These are phyloP conservation scores for Alethe castanea DNA, from an alignment of 2,113 vertebrate species.

Conservation along the genomic window DNA sequence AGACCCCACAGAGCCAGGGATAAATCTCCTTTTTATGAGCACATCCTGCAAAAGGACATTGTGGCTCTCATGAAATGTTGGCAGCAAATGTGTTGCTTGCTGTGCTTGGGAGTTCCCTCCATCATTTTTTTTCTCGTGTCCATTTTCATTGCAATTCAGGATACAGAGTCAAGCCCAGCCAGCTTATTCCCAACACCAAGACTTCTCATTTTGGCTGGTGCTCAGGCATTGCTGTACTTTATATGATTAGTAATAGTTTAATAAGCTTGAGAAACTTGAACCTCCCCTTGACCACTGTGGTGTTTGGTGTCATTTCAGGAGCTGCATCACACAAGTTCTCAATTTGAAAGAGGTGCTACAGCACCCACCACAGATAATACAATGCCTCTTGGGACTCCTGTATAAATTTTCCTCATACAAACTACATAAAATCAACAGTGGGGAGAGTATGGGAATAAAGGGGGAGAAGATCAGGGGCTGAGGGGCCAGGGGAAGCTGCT, in stretches of 20 bases:
- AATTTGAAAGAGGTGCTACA: neutral
- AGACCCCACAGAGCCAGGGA: neutral
- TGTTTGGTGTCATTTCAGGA: neutral
- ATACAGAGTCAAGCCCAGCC: neutral
- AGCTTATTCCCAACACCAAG: neutral
- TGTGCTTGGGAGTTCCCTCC: neutral
- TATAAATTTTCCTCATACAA: neutral
- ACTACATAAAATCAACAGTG: neutral
- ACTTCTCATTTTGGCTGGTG: neutral
- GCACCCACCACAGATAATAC: neutral
- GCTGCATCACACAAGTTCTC: neutral
- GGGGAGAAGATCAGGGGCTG: neutral
- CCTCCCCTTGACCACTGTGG: rapidly evolving
- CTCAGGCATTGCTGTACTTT: neutral
- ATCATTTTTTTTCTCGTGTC: neutral
- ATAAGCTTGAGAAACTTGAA: neutral
- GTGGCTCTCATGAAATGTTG: neutral
- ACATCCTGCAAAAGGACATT: neutral
- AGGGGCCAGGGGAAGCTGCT: neutral
- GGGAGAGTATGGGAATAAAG: rapidly evolving
- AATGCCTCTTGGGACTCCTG: neutral
- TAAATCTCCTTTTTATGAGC: neutral
- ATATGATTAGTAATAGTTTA: neutral
- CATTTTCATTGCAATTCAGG: neutral
- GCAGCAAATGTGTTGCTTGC: neutral